Evolutionary conservation across 2,113 vertebrate genomes (phyloP).

Genomic region (Lepus americanus): DNA sequence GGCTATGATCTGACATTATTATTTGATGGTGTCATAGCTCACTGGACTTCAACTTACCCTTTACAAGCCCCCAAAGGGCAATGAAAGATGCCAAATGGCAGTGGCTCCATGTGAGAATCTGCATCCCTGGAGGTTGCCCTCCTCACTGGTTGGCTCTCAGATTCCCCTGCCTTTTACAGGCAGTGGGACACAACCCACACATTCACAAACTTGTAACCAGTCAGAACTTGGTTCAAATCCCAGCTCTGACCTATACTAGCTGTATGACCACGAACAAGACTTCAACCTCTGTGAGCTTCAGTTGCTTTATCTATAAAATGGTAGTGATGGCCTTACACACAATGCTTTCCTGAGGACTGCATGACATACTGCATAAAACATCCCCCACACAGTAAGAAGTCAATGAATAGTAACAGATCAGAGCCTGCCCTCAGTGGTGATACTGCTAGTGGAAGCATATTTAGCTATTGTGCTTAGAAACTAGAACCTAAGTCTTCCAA

Average conservation of each 20-base stretch:
- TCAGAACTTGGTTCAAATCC: slow-evolving; percentile 4
- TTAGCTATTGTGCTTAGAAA: neutral
- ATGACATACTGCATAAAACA: neutral
- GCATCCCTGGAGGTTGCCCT: neutral
- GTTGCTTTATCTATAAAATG: neutral
- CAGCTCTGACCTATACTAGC: neutral
- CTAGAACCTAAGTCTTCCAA: neutral
- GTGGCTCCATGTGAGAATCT: neutral
- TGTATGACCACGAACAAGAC: neutral
- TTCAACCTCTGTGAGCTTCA: neutral
- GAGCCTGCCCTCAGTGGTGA: neutral
- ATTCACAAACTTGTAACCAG: slow-evolving; percentile 2
- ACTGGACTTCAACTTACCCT: slow-evolving; percentile 72
- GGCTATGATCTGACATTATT: slow-evolving; percentile 70
- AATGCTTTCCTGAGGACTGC: neutral
- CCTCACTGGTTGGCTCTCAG: neutral
- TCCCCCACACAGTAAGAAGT: neutral
- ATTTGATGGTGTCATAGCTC: slow-evolving; percentile 75
- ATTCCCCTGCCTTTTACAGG: neutral
- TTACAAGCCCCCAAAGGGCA: slow-evolving; percentile 66
- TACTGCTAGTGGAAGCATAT: neutral
- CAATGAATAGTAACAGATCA: neutral
- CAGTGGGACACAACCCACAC: neutral
- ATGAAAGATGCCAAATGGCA: slow-evolving; percentile 68
- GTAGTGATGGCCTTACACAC: neutral